Percentiles rank a stretch among this genome's conserved stretches.
phyloP scores from a whole-genome alignment of 2,797 vertebrate species.

The Monodelphis domestica region DNA sequence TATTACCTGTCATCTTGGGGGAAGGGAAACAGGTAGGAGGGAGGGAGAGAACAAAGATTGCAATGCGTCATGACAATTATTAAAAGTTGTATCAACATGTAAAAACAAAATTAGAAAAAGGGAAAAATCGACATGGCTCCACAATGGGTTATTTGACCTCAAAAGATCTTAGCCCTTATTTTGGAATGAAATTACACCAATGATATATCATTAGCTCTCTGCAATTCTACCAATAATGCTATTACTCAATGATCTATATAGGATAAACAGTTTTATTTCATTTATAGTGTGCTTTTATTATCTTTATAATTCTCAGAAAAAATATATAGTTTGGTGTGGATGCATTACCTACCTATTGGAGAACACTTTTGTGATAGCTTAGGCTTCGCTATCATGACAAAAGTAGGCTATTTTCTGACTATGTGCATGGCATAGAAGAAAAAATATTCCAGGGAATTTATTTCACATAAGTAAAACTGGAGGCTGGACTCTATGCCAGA shows the following conservation, averaged over 20 bases:
- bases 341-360: not conserved
- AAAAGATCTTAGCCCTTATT: not conserved
- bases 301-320: not conserved
- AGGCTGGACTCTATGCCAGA: not conserved
- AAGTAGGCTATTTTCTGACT: not conserved
- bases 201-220: not conserved
- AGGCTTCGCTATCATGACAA: not conserved
- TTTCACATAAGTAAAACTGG: not conserved
- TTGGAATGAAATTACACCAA: not conserved
- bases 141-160: not conserved
- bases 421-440: too few relatives aligned
- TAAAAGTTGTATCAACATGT: too few relatives aligned
- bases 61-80: too few relatives aligned
- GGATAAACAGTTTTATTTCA: rapidly evolving
- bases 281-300: not conserved
- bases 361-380: not conserved
- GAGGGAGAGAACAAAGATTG: too few relatives aligned
- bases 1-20: too few relatives aligned
- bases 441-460: not conserved
- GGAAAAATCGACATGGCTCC: not conserved
- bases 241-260: not conserved
- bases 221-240: rapidly evolving
- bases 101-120: too few relatives aligned
- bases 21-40: too few relatives aligned
- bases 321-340: not conserved